phyloP scores from a whole-genome alignment of 1,140 invertebrate species.

The Achroia grisella region DNA sequence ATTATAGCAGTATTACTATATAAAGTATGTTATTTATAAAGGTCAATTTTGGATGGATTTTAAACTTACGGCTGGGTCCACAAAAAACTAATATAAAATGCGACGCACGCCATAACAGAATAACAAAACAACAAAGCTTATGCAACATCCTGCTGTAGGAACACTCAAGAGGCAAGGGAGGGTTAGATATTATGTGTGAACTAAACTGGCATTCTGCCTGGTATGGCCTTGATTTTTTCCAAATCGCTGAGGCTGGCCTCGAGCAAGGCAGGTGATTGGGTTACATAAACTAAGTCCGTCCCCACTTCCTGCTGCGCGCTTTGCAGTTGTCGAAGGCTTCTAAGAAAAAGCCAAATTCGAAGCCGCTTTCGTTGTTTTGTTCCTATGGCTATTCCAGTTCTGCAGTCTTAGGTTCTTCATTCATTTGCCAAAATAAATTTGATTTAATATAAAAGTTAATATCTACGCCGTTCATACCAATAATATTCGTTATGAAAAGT shows the following conservation, averaged over 20 bases:
- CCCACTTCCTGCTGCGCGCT: constrained; percentile 68
- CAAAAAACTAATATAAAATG: constrained; percentile 68
- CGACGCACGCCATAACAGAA: constrained; percentile 47
- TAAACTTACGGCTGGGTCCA: constrained; percentile 25
- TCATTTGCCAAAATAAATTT: not conserved
- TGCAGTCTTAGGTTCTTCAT: constrained; percentile 28
- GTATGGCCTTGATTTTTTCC: constrained; percentile 67
- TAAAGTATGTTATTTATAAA: too few species aligned
- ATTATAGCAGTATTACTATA: too few species aligned
- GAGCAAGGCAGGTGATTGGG: constrained; percentile 68
- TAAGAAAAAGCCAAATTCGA: constrained; percentile 66
- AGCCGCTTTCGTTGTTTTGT: constrained; percentile 52
- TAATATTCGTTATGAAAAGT: too few species aligned
- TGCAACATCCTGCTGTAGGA: constrained; percentile 67
- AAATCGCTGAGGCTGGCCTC: constrained; percentile 51
- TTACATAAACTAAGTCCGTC: constrained; percentile 71
- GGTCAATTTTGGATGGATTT: constrained; percentile 35
- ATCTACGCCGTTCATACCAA: too few species aligned
- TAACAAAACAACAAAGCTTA: constrained; percentile 69
- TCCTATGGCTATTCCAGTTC: constrained; percentile 54
- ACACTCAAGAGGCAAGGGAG: constrained; percentile 32
- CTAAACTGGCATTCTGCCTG: constrained; percentile 48
- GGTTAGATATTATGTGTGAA: constrained; percentile 56
- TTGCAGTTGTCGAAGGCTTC: constrained; percentile 67
- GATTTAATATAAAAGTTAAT: constrained; percentile 1